Evolutionary conservation across 2,113 vertebrate species (phyloP).

Genomic region (Glareola pratincola): DNA sequence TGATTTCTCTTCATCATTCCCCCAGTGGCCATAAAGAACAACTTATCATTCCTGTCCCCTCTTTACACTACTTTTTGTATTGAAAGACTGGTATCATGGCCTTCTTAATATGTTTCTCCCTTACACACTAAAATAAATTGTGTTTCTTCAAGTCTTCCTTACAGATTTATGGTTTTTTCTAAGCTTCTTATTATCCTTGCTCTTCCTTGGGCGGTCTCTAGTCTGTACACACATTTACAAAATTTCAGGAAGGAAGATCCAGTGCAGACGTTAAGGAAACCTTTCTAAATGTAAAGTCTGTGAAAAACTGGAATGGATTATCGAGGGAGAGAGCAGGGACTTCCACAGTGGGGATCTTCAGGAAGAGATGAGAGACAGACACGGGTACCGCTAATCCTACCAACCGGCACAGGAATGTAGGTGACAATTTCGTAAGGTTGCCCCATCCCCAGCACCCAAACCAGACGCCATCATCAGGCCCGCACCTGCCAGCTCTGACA

Average conservation of each 20-base stretch:
- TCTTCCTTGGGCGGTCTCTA: background rate
- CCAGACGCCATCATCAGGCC: background rate
- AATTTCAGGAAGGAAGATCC: background rate
- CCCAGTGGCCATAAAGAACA: background rate
- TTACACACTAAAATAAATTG: background rate
- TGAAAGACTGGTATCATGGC: background rate
- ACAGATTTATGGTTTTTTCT: background rate
- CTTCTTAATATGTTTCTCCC: background rate
- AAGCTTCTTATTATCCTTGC: background rate
- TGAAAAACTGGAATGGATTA: background rate
- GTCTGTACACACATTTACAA: background rate
- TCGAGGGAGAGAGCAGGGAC: background rate
- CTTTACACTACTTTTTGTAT: background rate
- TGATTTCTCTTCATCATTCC: background rate
- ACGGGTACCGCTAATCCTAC: background rate
- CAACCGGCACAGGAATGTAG: accelerated
- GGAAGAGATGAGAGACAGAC: background rate
- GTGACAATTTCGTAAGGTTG: background rate
- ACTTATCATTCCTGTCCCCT: background rate
- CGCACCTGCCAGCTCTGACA: background rate
- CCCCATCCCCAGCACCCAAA: background rate
- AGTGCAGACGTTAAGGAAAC: background rate
- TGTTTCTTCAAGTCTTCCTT: background rate
- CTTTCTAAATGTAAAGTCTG: background rate
- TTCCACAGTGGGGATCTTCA: background rate